phyloP scores from a whole-genome alignment of 2,888 invertebrate genomes.

The Pachycephus smyrnensis region DNA sequence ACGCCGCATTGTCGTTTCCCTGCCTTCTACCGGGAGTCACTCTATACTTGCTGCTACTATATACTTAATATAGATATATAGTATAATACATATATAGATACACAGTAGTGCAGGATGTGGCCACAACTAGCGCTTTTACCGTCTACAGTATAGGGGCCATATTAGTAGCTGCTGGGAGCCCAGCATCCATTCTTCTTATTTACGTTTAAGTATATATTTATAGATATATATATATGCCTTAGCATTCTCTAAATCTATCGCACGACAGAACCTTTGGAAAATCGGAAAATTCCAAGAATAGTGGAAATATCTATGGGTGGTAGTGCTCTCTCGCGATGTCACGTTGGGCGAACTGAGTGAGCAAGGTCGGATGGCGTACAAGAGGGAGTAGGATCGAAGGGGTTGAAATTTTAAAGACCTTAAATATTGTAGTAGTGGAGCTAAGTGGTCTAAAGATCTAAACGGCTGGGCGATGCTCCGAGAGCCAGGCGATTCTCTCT shows the following conservation, averaged over 20 bases:
- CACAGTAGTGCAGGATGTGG: neutral
- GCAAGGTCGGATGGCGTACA: neutral
- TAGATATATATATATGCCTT: no score
- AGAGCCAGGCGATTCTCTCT: constrained; percentile 5
- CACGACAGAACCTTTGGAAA: neutral
- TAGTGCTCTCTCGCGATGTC: neutral
- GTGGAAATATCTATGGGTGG: neutral
- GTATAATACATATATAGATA: neutral
- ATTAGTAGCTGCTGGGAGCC: neutral
- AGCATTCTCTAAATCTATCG: neutral
- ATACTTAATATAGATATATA: neutral
- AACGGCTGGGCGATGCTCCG: constrained; percentile 14
- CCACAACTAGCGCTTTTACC: neutral
- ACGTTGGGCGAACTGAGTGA: neutral
- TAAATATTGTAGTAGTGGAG: constrained; percentile 21
- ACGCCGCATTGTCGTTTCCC: neutral
- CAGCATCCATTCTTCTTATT: neutral
- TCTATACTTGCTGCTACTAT: neutral
- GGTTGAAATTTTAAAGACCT: constrained; percentile 23
- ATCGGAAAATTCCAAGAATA: neutral
- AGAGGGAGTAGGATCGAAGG: constrained; percentile 12
- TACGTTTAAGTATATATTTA: neutral
- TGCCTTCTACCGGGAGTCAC: neutral
- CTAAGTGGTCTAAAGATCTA: constrained; percentile 24
- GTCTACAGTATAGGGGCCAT: neutral